These are phyloP conservation scores for Scaptomyza tumidula DNA, from an alignment of 2,888 invertebrate species.

Conservation along the genomic window DNA sequence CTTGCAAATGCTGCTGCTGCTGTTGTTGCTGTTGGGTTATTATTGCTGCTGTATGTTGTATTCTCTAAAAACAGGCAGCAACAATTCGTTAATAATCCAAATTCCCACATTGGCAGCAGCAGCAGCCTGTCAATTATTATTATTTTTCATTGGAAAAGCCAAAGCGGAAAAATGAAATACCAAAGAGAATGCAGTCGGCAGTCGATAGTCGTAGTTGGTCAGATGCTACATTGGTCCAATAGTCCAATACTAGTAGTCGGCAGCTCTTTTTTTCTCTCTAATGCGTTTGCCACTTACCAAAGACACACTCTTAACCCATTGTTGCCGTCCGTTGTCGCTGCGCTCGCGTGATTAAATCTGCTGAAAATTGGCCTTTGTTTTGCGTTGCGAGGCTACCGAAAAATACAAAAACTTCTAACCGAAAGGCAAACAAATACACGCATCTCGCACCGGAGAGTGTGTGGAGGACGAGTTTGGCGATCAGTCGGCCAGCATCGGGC, in stretches of 20 bases:
- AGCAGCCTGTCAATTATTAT: constrained; percentile 75
- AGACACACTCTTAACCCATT: constrained; percentile 64
- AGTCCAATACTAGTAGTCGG: constrained; percentile 17
- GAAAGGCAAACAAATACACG: constrained; percentile 40
- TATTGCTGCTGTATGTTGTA: constrained; percentile 34
- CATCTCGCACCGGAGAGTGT: constrained; percentile 24
- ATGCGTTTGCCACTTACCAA: constrained; percentile 73
- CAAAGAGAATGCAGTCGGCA: constrained; percentile 59
- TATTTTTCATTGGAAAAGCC: constrained; percentile 77
- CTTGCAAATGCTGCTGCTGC: constrained; percentile 59
- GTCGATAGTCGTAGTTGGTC: constrained; percentile 39
- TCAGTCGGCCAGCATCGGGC: constrained; percentile 52
- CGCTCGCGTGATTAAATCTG: constrained; percentile 76
- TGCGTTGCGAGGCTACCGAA: constrained; percentile 52
- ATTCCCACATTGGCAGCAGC: constrained; percentile 69
- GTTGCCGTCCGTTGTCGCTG: constrained; percentile 58
- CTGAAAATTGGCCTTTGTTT: constrained; percentile 78
- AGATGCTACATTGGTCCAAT: constrained; percentile 29
- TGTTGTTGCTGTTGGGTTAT: constrained; percentile 16
- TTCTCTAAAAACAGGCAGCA: constrained; percentile 60
- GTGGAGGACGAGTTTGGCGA: constrained; percentile 17
- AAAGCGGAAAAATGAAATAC: constrained; percentile 76
- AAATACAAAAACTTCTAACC: constrained; percentile 7
- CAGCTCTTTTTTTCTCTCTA: constrained; percentile 40
- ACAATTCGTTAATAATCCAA: constrained; percentile 81